phyloP scores from a whole-genome alignment of 2,888 invertebrate genomes.

The Stenichneumon culpator region DNA sequence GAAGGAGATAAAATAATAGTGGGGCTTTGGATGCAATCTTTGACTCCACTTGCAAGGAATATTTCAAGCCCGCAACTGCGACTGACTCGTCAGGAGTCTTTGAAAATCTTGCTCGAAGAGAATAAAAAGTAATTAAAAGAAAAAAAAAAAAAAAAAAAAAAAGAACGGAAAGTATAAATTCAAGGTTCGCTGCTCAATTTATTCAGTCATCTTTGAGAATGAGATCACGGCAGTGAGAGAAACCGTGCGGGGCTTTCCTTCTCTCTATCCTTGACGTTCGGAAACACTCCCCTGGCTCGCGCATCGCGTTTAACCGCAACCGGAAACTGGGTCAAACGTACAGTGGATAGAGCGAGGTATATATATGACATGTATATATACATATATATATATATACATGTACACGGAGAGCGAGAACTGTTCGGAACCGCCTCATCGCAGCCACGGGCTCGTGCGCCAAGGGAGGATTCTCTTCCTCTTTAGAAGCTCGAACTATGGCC shows the following conservation, averaged over 20 bases:
- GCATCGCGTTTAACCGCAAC: slow-evolving; percentile 60
- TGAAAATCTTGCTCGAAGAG: slow-evolving; percentile 12
- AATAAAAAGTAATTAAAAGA: too few species aligned
- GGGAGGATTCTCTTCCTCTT: slow-evolving; percentile 58
- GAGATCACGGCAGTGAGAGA: neutral
- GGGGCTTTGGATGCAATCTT: neutral
- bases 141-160: neutral
- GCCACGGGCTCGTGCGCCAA: slow-evolving; percentile 62
- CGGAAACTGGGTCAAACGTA: slow-evolving; percentile 65
- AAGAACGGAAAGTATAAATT: neutral
- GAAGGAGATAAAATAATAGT: slow-evolving; percentile 17
- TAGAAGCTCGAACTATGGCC: slow-evolving; percentile 34
- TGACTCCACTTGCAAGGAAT: neutral
- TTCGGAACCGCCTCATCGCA: slow-evolving; percentile 38
- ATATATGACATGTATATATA: neutral
- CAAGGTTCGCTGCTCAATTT: slow-evolving; percentile 6
- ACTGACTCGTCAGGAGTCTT: slow-evolving; percentile 1
- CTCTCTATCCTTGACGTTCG: slow-evolving; percentile 32
- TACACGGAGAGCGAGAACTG: slow-evolving; percentile 18
- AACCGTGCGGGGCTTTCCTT: slow-evolving; percentile 8
- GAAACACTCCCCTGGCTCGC: slow-evolving; percentile 48
- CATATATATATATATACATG: neutral
- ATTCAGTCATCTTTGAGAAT: slow-evolving; percentile 12
- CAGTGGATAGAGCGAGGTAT: neutral
- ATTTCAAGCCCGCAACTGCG: slow-evolving; percentile 1